A percentile compares a stretch with the other conserved stretches of the same genome.
Evolutionary conservation across 2,797 vertebrate genomes (phyloP).

Genomic region (Scleropages formosus): DNA sequence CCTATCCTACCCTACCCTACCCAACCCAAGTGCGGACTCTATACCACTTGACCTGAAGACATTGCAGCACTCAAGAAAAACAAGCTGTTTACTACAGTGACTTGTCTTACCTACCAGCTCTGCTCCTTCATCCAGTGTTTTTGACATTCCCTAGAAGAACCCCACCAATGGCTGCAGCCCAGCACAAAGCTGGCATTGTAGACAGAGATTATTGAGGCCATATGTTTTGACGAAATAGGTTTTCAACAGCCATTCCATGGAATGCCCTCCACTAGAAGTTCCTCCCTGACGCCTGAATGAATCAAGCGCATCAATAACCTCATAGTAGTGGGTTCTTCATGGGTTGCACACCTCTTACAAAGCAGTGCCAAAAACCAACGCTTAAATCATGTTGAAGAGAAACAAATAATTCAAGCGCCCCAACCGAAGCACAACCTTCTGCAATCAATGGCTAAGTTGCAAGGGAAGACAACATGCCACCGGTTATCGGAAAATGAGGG

Average conservation of each 20-base stretch:
- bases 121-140: background rate
- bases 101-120: too few relatives aligned
- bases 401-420: background rate
- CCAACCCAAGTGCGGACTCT: too few relatives aligned
- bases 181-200: background rate
- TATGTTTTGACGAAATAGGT: background rate
- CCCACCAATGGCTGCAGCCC: background rate
- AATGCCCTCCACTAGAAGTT: background rate
- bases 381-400: background rate
- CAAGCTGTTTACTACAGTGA: too few relatives aligned
- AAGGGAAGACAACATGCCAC: too few relatives aligned
- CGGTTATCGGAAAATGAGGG: background rate
- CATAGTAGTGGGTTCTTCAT: background rate
- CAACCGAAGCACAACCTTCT: background rate
- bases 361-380: background rate
- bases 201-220: background rate
- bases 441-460: too few relatives aligned
- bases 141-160: background rate
- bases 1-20: too few relatives aligned
- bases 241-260: background rate
- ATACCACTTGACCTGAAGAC: too few relatives aligned
- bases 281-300: background rate
- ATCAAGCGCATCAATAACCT: background rate
- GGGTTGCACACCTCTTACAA: conserved; percentile 7
- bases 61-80: too few relatives aligned